Base-by-base conservation (phyloP, 2,113 vertebrate genomes). In the Callospermophilus lateralis region DNA sequence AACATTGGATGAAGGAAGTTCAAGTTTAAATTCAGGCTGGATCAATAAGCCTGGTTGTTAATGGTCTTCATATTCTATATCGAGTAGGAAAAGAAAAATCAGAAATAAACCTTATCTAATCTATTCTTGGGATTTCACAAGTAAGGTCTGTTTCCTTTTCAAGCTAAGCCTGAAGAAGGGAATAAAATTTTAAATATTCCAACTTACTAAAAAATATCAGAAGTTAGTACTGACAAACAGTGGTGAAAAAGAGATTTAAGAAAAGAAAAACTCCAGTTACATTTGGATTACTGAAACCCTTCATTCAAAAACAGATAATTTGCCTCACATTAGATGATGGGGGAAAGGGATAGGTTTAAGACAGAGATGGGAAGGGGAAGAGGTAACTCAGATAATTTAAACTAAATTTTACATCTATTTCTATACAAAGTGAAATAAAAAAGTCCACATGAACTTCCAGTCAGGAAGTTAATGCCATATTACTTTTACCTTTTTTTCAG, bases 181-280 rank as follows among this genome's bases (percentile, higher is more conserved):
- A 61, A 92, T 37, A 79, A 19, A 83, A 53, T 28, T 76, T 61
- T 61, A 86, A 92, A 93, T 65, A 83, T 55, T 73, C 48, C 8
- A 42, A 32, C 30, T 95, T 81, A 67, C 74, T 94, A 84, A 84
- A 94, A 94, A 70, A 61, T 77, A 73, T 61, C 37, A 95, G 53
- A 74, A 79, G 13, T 93, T 89, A 88, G 45, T 86, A 77, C 4
- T 51, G 68, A 20, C 78, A 28, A 81, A 81, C 76, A 70, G 37
- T 78, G 37, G 90, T 53, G 45, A n/a, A 51, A 87, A 55, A 67
- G 32, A 76, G 19, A 70, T 20, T 34, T 84, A 80, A 42, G 48
- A 67, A 79, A 88, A 55, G 37, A 86, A 72, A 93, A 70, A 90
- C 8, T 37, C 89, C 1, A 70, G 48, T 39, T 74, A 63, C 4